Conservation (phyloP, 1,140 invertebrate genomes). For the Caenorhabditis tropicalis region DNA sequence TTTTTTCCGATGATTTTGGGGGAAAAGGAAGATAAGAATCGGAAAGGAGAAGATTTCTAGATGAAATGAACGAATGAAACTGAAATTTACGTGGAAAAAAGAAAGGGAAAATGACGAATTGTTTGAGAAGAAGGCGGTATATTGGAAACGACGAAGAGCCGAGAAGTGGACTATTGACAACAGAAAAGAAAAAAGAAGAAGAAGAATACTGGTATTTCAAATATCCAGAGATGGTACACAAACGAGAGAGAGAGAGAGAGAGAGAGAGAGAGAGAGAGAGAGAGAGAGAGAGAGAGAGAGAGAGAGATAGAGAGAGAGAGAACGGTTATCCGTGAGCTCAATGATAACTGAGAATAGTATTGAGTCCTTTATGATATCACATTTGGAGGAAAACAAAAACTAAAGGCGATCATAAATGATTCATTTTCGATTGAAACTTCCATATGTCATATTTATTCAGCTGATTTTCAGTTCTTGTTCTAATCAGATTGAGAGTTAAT, state of each 20-base stretch:
- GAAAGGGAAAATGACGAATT: conserved; percentile 11
- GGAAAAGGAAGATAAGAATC: neutral
- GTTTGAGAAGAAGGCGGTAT: neutral
- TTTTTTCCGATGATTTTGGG: neutral
- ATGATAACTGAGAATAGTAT: too few relatives aligned
- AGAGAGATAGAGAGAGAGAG: too few relatives aligned
- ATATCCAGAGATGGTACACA: conserved; percentile 33
- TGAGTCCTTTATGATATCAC: too few relatives aligned
- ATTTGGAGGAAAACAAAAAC: too few relatives aligned
- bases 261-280: neutral
- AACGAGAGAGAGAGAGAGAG: too few relatives aligned
- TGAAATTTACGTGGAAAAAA: neutral
- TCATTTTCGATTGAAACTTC: too few relatives aligned
- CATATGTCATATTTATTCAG: too few relatives aligned
- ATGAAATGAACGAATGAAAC: neutral
- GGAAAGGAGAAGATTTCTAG: neutral
- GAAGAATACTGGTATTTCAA: conserved; percentile 13
- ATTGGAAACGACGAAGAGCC: conserved; percentile 10
- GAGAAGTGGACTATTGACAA: conserved; percentile 31
- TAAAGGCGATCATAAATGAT: too few relatives aligned
- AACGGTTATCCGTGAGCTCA: too few relatives aligned
- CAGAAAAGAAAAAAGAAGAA: neutral
- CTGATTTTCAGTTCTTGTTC: too few relatives aligned
- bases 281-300: too few relatives aligned
- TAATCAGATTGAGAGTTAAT: too few relatives aligned